Percentiles rank a stretch among this genome's conserved stretches.
These are phyloP conservation scores for Oceanites oceanicus DNA, from an alignment of 2,113 vertebrate genomes.

Conservation along the genomic window DNA sequence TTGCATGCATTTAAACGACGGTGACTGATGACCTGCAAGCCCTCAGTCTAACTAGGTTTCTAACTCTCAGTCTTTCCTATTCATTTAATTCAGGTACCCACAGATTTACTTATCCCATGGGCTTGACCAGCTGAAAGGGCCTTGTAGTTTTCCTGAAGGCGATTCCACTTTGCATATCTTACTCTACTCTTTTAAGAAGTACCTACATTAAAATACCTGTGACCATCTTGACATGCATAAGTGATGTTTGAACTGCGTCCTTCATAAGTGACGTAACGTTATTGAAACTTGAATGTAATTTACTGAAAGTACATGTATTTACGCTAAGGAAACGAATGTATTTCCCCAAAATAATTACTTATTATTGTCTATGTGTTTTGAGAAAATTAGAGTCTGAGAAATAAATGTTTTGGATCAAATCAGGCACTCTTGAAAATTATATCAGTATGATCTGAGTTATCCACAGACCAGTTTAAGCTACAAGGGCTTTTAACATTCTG, in stretches of 20 bases:
- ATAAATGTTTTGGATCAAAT: conserved; percentile 25
- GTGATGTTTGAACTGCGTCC: background rate
- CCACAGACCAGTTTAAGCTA: background rate
- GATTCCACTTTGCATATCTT: background rate
- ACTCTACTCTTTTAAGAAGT: background rate
- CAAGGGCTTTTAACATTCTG: conserved; percentile 19
- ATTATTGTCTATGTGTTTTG: background rate
- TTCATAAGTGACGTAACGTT: background rate
- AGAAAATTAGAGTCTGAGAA: background rate
- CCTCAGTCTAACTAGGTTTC: background rate
- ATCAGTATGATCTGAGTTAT: conserved; percentile 40
- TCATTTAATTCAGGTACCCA: background rate
- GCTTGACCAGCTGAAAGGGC: background rate
- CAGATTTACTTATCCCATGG: background rate
- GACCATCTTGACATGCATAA: background rate
- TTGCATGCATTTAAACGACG: background rate
- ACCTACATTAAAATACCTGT: background rate
- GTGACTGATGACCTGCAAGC: background rate
- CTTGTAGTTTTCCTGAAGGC: background rate
- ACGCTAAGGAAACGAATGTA: background rate
- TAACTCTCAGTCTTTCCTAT: background rate
- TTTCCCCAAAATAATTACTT: background rate
- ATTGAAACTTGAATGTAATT: background rate
- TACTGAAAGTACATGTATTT: background rate
- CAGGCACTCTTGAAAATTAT: conserved; percentile 35